phyloP scores from a whole-genome alignment of 2,113 vertebrate genomes.

The Macrotus californicus region DNA sequence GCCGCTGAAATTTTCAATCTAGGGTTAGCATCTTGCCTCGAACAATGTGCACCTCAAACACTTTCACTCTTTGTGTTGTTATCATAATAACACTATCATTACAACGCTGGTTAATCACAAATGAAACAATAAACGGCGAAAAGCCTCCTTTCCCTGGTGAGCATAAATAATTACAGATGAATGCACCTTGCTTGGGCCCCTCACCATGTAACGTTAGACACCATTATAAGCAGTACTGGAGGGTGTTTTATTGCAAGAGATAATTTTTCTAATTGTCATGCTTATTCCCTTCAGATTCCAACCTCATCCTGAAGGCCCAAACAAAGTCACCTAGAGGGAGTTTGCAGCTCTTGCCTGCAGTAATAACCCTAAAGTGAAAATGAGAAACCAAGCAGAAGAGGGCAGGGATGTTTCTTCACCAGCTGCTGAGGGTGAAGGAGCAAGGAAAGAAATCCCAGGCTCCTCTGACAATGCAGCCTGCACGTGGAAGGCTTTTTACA shows the following conservation, averaged over 20 bases:
- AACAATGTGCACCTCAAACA: not conserved
- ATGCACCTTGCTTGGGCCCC: not conserved
- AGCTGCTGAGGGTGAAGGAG: not conserved
- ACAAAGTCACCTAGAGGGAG: not conserved
- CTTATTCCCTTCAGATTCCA: conserved; percentile 34
- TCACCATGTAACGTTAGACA: not conserved
- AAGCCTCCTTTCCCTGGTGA: conserved; percentile 35
- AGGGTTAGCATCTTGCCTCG: not conserved
- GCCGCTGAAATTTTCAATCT: not conserved
- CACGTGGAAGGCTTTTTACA: not conserved
- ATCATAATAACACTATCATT: conserved; percentile 36
- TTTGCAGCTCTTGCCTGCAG: not conserved
- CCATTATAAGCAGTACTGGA: not conserved
- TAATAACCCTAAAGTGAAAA: not conserved
- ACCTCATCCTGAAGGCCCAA: not conserved
- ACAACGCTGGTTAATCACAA: conserved; percentile 52
- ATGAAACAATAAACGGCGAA: conserved; percentile 61
- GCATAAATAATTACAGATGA: conserved; percentile 49
- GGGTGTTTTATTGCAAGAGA: conserved; percentile 23
- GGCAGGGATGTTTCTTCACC: not conserved
- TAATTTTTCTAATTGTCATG: conserved; percentile 16
- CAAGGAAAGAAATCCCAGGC: not conserved
- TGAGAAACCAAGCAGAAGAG: not conserved
- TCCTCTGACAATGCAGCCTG: not conserved
- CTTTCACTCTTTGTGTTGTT: conserved; percentile 11